These are phyloP conservation scores for Apaloderma vittatum DNA, from an alignment of 2,113 vertebrate species.

Conservation along the genomic window DNA sequence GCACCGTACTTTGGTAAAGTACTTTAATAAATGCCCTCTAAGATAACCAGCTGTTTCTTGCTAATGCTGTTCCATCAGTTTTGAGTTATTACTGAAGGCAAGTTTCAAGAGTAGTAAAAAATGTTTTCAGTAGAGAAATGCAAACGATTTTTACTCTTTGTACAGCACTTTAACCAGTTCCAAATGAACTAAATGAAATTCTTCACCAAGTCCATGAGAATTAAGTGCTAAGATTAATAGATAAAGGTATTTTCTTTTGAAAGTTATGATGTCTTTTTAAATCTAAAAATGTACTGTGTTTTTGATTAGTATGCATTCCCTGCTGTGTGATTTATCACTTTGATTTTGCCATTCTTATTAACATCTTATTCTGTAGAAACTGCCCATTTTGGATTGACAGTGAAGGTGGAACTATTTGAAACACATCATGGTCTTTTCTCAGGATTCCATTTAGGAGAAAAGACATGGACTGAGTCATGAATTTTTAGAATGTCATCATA, in stretches of 20 bases:
- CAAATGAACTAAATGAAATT: neutral
- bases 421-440: neutral
- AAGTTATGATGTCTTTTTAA: neutral
- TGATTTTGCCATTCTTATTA: neutral
- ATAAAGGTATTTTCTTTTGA: neutral
- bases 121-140: neutral
- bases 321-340: neutral
- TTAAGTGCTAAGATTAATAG: neutral
- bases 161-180: conserved; percentile 8
- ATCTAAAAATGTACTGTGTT: neutral
- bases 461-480: neutral
- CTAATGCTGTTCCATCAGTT: neutral
- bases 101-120: neutral
- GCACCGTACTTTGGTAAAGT: neutral
- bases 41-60: neutral
- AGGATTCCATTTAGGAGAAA: neutral
- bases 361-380: neutral
- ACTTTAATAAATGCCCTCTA: neutral
- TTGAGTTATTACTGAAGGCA: conserved; percentile 7
- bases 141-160: neutral
- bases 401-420: neutral
- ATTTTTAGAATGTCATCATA: neutral
- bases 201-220: neutral
- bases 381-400: neutral
- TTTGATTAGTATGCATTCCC: neutral